Percentiles rank a stretch among this genome's conserved stretches.
Conservation (phyloP, 2,888 invertebrate genomes). For the Melieria crassipennis region DNA sequence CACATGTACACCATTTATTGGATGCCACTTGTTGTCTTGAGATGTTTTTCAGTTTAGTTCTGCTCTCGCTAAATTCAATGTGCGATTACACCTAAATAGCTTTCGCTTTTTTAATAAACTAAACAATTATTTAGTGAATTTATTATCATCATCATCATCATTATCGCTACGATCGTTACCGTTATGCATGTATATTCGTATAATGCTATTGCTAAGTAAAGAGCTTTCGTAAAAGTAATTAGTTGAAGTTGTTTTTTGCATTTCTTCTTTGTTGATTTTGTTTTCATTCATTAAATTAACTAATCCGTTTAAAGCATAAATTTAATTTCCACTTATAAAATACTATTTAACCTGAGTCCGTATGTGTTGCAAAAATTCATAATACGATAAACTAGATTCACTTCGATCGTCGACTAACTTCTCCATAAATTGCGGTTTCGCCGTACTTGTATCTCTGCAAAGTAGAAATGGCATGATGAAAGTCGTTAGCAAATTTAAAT, state of each 20-base stretch:
- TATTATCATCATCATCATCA: neutral
- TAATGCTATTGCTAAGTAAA: neutral
- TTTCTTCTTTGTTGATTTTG: slow-evolving; percentile 3
- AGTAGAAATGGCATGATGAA: neutral
- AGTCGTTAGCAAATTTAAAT: too few relatives aligned
- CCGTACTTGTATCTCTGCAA: slow-evolving; percentile 89
- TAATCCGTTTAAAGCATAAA: slow-evolving; percentile 13
- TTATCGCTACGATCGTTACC: too few relatives aligned
- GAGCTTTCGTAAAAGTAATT: slow-evolving; percentile 9
- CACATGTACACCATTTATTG: too few relatives aligned
- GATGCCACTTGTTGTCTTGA: too few relatives aligned
- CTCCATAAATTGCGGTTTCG: slow-evolving; percentile 83
- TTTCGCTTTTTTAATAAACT: neutral
- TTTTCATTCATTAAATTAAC: slow-evolving; percentile 17
- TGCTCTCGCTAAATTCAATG: too few relatives aligned
- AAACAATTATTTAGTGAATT: slow-evolving; percentile 4
- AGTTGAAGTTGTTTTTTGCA: slow-evolving; percentile 22
- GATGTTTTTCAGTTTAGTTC: too few relatives aligned
- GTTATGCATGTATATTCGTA: too few relatives aligned
- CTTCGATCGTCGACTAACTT: slow-evolving; percentile 93
- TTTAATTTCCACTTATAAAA: slow-evolving; percentile 53
- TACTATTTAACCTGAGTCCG: slow-evolving; percentile 87
- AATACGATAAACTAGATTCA: slow-evolving; percentile 94
- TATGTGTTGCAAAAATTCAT: slow-evolving; percentile 97
- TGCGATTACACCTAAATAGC: neutral